Evolutionary conservation across 1,140 invertebrate species (phyloP), one percentile per base, ranked within the genome.

Genomic region (Alviniconcha marisindica): DNA sequence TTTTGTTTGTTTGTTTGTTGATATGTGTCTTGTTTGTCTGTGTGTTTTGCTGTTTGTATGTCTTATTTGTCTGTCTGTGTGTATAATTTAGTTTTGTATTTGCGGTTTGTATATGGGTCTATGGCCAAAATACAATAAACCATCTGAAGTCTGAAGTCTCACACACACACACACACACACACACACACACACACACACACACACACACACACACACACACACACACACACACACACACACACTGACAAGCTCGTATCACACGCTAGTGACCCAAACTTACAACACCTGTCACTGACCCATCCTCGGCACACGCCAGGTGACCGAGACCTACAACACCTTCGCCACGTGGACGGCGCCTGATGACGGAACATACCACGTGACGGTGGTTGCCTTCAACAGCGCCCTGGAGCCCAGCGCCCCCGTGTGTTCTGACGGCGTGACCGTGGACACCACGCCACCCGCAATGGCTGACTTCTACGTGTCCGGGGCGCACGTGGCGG

Each of bases 371-470:
- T 89, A 86, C 56, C 84, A 87, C 69, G 63, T 85, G 12, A 88
- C 87, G 36, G 87, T 89, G 21, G 85, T 86, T 3, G 88, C 87
- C 42, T 89, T 81, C 77, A 89, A 89, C 73, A 80, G 77, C 33
- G 87, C 88, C 18, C 36, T 87, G 12, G 88, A 85, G 48, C 54
- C 51, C 14, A 86, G 84, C 54, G 38, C 54, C 2, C 83, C 88
- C 18, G 88, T 89, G 40, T 89, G 88, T 81, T 89, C 88, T 66
- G 88, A 89, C 81, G 88, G 88, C 15, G 81, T 89, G 21, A 81
- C 73, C 14, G 83, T 88, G 44, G 85, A 86, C 51, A 77, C 21
- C 21, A 42, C 63, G 33, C 40, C 69, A 10, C 83, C 87, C 42
- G 21, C 33, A 1, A 44, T 89, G 1, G 33, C 14, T 14, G 71